Base-by-base conservation (phyloP, 2,888 invertebrate species). In the Lasius platythorax region DNA sequence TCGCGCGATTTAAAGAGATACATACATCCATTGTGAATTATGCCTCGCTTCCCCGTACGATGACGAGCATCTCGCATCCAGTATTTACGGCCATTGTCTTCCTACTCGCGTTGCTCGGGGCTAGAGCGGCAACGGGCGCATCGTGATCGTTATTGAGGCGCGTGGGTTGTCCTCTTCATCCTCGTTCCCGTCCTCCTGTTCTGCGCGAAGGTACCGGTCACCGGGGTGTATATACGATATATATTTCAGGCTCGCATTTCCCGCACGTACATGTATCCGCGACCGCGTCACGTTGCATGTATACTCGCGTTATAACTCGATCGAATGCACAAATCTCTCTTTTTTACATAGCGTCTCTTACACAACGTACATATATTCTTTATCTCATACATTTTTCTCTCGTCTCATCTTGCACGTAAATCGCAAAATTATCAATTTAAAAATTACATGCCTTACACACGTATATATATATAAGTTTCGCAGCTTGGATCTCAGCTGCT, bases 21-120 rank as follows among this genome's bases (percentile, higher is more conserved):
- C 37, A 37, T 37, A 5, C 92, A 91, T 88, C 91, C 89, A 93
- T 93, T 92, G 93, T 93, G 92, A 93, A 93, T 93, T 92, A 93
- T 92, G 90, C 92, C 88, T 91, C 85, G 91, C 91, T 92, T 93
- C 92, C 91, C 91, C 87, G 91, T 89, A 90, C 89, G 91, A 91
- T 92, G 92, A 92, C 92, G 93, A 92, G 93, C 90, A 88, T 91
- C 90, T 91, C 90, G 88, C 89, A 92, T 93, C 91, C 91, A 91
- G 89, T 92, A 92, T 93, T 93, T 93, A 93, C 92, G 91, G 92
- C 91, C 90, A 93, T 93, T 93, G 93, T 93, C 92, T 93, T 92
- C 85, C 86, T 91, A 87, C 82, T 56, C 53, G 53, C n/a, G 83
- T 76, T 73, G 91, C 93, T 91, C 67, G 76, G 83, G 91, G 92